Base-by-base conservation (phyloP, 1,140 invertebrate genomes). In the Zaprionus vittiger region DNA sequence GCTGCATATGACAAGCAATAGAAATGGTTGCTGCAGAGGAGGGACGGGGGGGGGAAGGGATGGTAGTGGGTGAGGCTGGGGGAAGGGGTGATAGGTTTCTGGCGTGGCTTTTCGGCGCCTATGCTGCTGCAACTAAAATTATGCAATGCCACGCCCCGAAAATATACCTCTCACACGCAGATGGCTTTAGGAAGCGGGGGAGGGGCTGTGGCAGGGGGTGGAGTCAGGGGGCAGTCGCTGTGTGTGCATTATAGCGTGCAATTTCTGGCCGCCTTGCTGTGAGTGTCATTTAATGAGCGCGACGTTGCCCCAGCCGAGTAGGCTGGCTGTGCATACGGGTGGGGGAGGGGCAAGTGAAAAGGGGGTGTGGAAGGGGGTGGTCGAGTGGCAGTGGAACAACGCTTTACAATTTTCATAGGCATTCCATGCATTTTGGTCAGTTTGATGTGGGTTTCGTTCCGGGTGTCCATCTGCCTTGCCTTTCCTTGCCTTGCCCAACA, bases 371-470 rank as follows among this genome's bases (percentile, higher is more conserved):
- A 2, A 28, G 31, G 26, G 5, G 31, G 26, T 5, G n/a, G 24
- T 9, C 44, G 41, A 5, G 37, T 52, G 22, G 72, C 54, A 73
- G 73, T 82, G 86, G 64, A 83, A 78, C 80, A 83, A 73, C 73
- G 76, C 80, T 86, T 83, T 81, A 83, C 83, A 86, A 83, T 87
- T 91, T 84, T 79, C 86, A 83, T 91, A 83, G 83, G 79, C 75
- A 91, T 91, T 91, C 87, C 86, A 86, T 91, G 86, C 80, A 91
- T 91, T 91, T 91, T 91, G 86, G 86, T 91, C 86, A 91, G 86
- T 91, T 91, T 91, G 86, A 91, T 91, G 86, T 91, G 87, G 86
- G 86, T 91, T 89, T 86, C 79, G 76, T 86, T 86, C 80, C 73
- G 78, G 75, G 71, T 80, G 75, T 86, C 74, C 77, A 73, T n/a